phyloP scores from a whole-genome alignment of 2,888 invertebrate genomes.

The Galeopsomyia nigrocyanea region DNA sequence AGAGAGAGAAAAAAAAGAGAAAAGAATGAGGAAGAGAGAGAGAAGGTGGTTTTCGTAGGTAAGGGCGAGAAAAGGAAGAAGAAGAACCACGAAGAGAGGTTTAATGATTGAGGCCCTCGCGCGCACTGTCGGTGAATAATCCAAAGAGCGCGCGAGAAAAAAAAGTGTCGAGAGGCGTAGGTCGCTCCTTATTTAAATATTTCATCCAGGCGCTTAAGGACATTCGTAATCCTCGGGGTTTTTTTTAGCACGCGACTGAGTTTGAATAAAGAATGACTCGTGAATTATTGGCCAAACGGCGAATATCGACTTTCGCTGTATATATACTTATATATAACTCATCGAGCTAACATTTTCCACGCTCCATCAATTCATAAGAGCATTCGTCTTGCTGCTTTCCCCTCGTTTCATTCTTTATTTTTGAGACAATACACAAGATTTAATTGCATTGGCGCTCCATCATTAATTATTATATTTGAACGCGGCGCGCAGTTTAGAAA shows the following conservation, averaged over 20 bases:
- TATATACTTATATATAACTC: slow-evolving; percentile 5
- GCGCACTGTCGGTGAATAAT: slow-evolving; percentile 20
- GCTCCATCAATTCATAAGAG: slow-evolving; percentile 35
- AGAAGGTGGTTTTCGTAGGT: neutral
- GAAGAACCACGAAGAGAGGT: slow-evolving; percentile 18
- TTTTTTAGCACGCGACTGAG: slow-evolving; percentile 9
- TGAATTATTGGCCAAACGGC: slow-evolving; percentile 52
- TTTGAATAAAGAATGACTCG: slow-evolving; percentile 54
- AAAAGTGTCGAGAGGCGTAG: slow-evolving; percentile 22
- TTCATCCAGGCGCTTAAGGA: slow-evolving; percentile 55
- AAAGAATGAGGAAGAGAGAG: neutral
- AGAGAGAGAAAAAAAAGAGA: slow-evolving; percentile 4
- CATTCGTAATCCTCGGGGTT: slow-evolving; percentile 54
- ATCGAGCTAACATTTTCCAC: slow-evolving; percentile 27
- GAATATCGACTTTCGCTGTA: slow-evolving; percentile 51
- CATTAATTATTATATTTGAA: neutral
- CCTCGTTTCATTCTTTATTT: slow-evolving; percentile 1
- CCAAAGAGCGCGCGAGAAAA: slow-evolving; percentile 23
- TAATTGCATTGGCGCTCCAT: neutral
- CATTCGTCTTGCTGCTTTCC: slow-evolving; percentile 39
- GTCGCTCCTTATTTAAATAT: slow-evolving; percentile 55
- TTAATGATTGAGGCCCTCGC: neutral
- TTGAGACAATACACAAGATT: neutral
- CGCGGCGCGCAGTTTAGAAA: too few species aligned
- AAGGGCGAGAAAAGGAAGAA: neutral